These are phyloP conservation scores for Tiliacea citrago DNA, from an alignment of 2,888 invertebrate species.

Conservation along the genomic window DNA sequence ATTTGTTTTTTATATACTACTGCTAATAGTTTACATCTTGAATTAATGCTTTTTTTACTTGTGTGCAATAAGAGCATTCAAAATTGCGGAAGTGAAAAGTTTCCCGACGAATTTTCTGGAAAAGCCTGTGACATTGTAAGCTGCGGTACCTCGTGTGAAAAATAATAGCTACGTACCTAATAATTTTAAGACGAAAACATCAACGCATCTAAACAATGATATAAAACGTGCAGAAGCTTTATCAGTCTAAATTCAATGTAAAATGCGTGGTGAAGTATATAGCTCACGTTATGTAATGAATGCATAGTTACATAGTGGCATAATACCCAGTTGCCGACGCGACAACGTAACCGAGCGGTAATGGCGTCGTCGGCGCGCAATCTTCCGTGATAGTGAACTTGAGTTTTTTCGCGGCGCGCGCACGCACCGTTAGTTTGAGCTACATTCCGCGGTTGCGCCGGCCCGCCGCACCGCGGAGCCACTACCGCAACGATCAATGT, in stretches of 20 bases:
- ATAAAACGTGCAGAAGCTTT: conserved; percentile 17
- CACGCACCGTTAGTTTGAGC: conserved; percentile 88
- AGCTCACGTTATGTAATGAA: conserved; percentile 77
- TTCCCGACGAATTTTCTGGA: background rate
- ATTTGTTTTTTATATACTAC: background rate
- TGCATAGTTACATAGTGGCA: conserved; percentile 77
- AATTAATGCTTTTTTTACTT: background rate
- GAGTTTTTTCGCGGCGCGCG: conserved; percentile 87
- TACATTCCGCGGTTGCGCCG: conserved; percentile 87
- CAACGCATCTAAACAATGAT: background rate
- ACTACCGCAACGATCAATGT: conserved; percentile 72
- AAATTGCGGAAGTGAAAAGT: background rate
- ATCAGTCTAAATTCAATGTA: conserved; percentile 39
- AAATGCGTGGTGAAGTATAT: conserved; percentile 62
- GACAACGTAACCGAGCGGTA: conserved; percentile 87
- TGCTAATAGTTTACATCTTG: background rate
- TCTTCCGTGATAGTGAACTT: conserved; percentile 91
- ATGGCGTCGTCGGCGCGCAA: conserved; percentile 84
- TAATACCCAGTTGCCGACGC: conserved; percentile 76
- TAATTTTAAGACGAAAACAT: conserved; percentile 1
- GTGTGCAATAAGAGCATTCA: background rate
- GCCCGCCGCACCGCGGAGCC: conserved; percentile 81
- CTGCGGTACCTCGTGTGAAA: background rate
- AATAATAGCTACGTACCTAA: background rate
- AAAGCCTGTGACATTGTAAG: background rate